These are phyloP conservation scores for Meriones unguiculatus DNA, from an alignment of 2,113 vertebrate genomes.

Conservation along the genomic window DNA sequence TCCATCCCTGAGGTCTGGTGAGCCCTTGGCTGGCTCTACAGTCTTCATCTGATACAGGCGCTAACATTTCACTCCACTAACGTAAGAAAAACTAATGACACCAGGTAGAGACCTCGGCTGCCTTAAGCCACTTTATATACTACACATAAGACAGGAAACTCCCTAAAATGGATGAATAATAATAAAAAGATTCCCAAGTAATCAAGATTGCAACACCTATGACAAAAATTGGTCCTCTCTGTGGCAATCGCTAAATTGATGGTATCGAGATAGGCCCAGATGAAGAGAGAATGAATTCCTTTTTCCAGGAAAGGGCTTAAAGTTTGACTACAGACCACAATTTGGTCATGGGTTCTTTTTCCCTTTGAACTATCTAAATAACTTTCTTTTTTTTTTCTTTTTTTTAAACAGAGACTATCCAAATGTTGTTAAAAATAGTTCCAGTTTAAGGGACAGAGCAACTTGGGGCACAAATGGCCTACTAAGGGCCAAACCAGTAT, in stretches of 20 bases:
- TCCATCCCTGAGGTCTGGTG: not conserved
- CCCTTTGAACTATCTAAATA: not conserved
- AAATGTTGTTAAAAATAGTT: not conserved
- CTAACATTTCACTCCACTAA: not conserved
- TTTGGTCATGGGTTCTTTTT: not conserved
- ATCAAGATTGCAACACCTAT: not conserved
- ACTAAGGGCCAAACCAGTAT: not conserved
- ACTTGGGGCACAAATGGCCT: not conserved
- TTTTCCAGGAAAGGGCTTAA: not conserved
- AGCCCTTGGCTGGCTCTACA: not conserved
- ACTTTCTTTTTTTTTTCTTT: not conserved
- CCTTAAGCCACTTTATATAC: not conserved
- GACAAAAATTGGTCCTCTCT: not conserved
- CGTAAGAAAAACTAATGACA: not conserved
- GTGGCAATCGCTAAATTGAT: not conserved
- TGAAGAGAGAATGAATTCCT: not conserved
- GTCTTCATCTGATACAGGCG: not conserved
- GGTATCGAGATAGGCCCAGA: not conserved
- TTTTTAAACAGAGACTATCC: not conserved
- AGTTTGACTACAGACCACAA: not conserved
- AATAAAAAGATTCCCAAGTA: not conserved
- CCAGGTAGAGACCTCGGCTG: not conserved
- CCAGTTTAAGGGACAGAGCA: not conserved
- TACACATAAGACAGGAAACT: not conserved
- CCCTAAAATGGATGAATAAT: not conserved